Evolutionary conservation across 2,113 vertebrate genomes (phyloP), one percentile per base, ranked within the genome.

Genomic region (Macquaria ambigua): DNA sequence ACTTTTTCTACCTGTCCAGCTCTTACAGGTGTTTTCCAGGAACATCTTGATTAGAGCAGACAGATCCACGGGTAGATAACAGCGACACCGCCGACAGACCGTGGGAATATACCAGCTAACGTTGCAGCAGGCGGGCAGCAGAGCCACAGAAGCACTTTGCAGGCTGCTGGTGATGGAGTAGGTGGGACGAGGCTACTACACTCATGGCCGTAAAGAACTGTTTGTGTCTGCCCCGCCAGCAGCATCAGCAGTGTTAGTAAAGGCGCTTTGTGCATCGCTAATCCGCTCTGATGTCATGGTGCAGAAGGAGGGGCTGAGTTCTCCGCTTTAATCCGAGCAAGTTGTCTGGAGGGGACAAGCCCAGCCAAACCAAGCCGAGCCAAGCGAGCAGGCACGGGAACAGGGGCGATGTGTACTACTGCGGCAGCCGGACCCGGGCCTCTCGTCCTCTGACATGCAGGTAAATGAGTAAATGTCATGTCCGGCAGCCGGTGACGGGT

Each of bases 261-360:
- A 94, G 89, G 90, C 93, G 90, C 90, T 94, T 93, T 92, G 88
- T 91, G 93, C 91, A 62, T 81, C 81, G 70, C 64, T 95, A 96
- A 96, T 96, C 94, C 93, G 90, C 93, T 95, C 84, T 95, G 94
- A 96, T 94, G 95, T 95, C 95, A 95, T 93, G 86, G 77, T 62
- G 87, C 77, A 28, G 90, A 61, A 85, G 94, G 94, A 93, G 95
- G 93, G 89, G 92, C 93, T 84, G 86, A 87, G 91, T 89, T 90
- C 84, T 82, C 90, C 55, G 84, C 68, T 74, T 66, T 94, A 93
- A 95, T 91, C 92, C 90, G 50, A 82, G 15, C 88, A 83, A 86
- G 74, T 87, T 84, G 89, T 81, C 80, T 82, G 86, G 74, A 86
- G 86, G 61, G 34, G 89, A 79, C 88, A 48, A 85, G 64, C 72